Evolutionary conservation across 1,140 invertebrate species (phyloP).

Genomic region (Carcinoscorpius rotundicauda): DNA sequence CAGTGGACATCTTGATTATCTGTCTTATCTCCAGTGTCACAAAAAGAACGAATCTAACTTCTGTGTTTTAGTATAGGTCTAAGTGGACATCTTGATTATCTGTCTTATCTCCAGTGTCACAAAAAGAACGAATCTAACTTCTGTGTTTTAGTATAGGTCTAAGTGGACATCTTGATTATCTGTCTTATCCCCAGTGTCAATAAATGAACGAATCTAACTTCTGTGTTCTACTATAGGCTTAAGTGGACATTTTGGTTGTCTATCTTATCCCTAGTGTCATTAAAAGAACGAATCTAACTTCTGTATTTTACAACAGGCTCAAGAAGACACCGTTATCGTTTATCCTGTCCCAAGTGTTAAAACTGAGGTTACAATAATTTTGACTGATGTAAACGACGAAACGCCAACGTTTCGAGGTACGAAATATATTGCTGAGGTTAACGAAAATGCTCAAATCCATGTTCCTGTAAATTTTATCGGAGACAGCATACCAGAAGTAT

Average conservation of each 20-base stretch:
- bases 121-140: too few species aligned
- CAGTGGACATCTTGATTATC: too few species aligned
- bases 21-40: too few species aligned
- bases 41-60: too few species aligned
- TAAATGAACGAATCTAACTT: too few species aligned
- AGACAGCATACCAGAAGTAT: constrained; percentile 68
- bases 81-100: too few species aligned
- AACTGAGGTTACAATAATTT: constrained; percentile 81
- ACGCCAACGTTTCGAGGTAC: constrained; percentile 65
- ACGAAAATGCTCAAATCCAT: constrained; percentile 80
- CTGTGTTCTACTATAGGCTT: constrained; percentile 38
- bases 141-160: not conserved
- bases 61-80: not conserved
- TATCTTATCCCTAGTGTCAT: too few species aligned
- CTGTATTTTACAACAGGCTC: constrained; percentile 41
- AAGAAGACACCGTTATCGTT: constrained; percentile 46
- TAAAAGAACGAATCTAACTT: too few species aligned
- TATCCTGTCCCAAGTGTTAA: constrained; percentile 55
- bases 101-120: too few species aligned
- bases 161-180: too few species aligned
- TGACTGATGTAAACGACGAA: constrained; percentile 92
- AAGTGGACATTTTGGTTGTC: too few species aligned
- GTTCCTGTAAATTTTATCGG: constrained; percentile 77
- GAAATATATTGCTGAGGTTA: constrained; percentile 71
- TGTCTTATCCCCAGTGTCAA: too few species aligned